phyloP scores from a whole-genome alignment of 2,797 vertebrate genomes.

The Peromyscus nudipes region DNA sequence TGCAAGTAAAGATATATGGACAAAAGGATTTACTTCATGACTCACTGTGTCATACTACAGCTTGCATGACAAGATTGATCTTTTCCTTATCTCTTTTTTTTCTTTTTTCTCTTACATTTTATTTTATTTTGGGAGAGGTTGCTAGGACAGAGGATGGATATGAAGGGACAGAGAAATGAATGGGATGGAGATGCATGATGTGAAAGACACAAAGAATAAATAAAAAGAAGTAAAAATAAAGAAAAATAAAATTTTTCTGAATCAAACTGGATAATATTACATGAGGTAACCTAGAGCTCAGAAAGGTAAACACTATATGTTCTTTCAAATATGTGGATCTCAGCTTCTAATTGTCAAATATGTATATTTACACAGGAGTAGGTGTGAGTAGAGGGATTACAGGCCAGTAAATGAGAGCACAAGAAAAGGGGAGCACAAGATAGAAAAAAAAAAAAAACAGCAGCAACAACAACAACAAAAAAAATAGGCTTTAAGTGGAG shows the following conservation, averaged over 20 bases:
- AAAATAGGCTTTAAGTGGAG: not conserved
- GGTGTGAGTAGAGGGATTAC: not conserved
- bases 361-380: not conserved
- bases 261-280: not conserved
- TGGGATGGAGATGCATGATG: not conserved
- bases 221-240: not conserved
- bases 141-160: not conserved
- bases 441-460: no score
- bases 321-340: not conserved
- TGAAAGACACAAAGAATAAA: not conserved
- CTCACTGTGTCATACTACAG: not conserved
- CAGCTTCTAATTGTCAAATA: not conserved
- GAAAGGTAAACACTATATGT: not conserved
- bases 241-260: not conserved
- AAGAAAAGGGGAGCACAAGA: not conserved
- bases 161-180: not conserved
- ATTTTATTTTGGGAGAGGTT: not conserved
- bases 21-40: not conserved
- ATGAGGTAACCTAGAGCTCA: not conserved
- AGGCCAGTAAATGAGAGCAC: not conserved
- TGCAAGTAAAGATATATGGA: not conserved
- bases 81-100: not conserved
- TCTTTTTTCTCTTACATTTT: not conserved
- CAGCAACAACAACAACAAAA: no score
- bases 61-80: not conserved